phyloP scores from a whole-genome alignment of 2,797 vertebrate genomes.

The Ficedula albicollis region DNA sequence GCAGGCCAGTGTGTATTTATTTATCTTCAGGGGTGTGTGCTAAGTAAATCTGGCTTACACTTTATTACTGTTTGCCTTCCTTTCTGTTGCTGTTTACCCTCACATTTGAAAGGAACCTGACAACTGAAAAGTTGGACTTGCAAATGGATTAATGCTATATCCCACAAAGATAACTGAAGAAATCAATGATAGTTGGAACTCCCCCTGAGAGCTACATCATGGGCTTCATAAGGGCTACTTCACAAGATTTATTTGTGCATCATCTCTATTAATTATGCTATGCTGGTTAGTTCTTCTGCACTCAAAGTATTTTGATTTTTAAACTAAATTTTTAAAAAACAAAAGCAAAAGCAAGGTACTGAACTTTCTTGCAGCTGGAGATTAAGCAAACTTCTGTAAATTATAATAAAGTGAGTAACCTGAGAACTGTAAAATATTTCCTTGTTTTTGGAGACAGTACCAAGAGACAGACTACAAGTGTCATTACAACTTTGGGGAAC shows the following conservation, averaged over 20 bases:
- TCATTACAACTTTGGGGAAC: neutral
- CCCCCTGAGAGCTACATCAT: neutral
- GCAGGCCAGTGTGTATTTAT: neutral
- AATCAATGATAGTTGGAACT: neutral
- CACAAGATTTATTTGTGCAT: neutral
- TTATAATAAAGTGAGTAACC: conserved; percentile 10
- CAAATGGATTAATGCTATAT: neutral
- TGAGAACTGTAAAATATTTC: neutral
- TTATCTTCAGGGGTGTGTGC: conserved; percentile 19
- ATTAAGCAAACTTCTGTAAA: neutral
- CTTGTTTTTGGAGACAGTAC: neutral
- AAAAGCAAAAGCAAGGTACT: neutral
- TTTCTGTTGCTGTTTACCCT: conserved; percentile 38
- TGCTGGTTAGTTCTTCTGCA: neutral
- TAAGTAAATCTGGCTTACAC: conserved; percentile 23
- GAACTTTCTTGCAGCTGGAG: neutral
- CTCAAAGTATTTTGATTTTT: neutral
- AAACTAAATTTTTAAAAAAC: neutral
- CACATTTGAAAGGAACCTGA: conserved; percentile 19
- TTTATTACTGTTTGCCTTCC: conserved; percentile 27
- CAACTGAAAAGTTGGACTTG: conserved; percentile 14
- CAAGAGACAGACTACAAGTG: neutral
- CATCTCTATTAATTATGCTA: neutral
- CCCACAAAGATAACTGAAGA: conserved; percentile 29
- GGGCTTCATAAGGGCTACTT: neutral